phyloP scores from a whole-genome alignment of 2,797 vertebrate genomes.

The Remorina albescens region DNA sequence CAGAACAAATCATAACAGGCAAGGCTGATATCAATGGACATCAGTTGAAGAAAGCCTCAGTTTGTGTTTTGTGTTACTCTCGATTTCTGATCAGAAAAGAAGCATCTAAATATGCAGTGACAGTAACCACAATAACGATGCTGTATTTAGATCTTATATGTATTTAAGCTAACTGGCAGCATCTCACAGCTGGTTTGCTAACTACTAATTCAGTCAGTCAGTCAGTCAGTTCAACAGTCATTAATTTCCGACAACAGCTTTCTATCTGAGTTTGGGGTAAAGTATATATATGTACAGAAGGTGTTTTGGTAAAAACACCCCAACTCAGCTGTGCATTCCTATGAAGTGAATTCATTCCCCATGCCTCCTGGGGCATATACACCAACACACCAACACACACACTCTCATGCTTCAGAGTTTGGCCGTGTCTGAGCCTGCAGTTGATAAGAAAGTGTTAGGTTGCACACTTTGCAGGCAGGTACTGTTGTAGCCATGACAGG shows the following conservation, averaged over 20 bases:
- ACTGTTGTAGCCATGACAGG: conserved; percentile 73
- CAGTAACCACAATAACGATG: not conserved
- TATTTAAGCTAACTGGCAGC: not conserved
- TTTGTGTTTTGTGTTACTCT: not conserved
- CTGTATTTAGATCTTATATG: not conserved
- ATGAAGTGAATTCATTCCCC: conserved; percentile 82
- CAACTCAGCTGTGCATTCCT: conserved; percentile 84
- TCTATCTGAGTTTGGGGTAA: not conserved
- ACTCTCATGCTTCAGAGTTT: conserved; percentile 32
- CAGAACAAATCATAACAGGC: not conserved
- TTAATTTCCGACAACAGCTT: not conserved
- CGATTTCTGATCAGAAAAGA: not conserved
- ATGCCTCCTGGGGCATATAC: conserved; percentile 65
- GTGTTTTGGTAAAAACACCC: conserved; percentile 69
- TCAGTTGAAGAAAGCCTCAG: not conserved
- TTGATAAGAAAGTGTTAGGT: conserved; percentile 81
- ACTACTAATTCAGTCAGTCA: not conserved
- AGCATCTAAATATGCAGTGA: not conserved
- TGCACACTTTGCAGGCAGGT: conserved; percentile 76
- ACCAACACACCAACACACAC: conserved; percentile 17
- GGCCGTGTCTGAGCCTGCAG: conserved; percentile 71
- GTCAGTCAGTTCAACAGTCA: not conserved
- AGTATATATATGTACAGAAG: conserved; percentile 38
- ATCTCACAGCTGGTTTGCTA: not conserved
- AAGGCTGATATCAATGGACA: not conserved